Percentiles rank a stretch among this genome's conserved stretches.
phyloP scores from a whole-genome alignment of 2,113 vertebrate genomes.

The Salvelinus sp. region DNA sequence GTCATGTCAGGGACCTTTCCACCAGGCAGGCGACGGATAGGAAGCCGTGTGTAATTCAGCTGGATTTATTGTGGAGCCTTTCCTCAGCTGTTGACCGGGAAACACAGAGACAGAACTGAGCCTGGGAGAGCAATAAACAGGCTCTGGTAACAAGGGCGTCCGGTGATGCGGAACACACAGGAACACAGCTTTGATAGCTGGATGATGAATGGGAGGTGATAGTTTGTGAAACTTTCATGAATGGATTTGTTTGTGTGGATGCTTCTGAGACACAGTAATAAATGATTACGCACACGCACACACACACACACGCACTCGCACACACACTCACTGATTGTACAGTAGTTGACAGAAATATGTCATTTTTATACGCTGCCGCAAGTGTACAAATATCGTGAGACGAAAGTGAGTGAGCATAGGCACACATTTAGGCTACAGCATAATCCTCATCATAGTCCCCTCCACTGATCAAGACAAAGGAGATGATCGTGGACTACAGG shows the following conservation, averaged over 20 bases:
- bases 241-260: constrained; percentile 13
- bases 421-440: constrained; percentile 47
- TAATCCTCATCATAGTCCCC: constrained; percentile 61
- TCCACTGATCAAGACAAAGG: too few species aligned
- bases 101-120: constrained; percentile 26
- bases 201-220: constrained; percentile 37
- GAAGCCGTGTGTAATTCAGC: constrained; percentile 51
- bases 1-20: constrained; percentile 27
- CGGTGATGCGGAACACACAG: constrained; percentile 35
- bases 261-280: constrained; percentile 33
- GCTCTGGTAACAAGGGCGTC: constrained; percentile 52
- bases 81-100: constrained; percentile 47
- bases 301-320: constrained; percentile 4
- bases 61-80: constrained; percentile 47
- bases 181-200: constrained; percentile 45
- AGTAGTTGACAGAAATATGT: too few species aligned
- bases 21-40: constrained; percentile 4
- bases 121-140: constrained; percentile 54
- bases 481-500: too few species aligned
- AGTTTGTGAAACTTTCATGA: constrained; percentile 32
- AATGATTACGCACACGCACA: neutral
- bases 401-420: constrained; percentile 46
- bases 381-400: constrained; percentile 24
- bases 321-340: neutral
- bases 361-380: neutral